A percentile compares a stretch with the other conserved stretches of the same genome.
These are phyloP conservation scores for Somateria mollissima DNA, from an alignment of 2,797 vertebrate species.

Conservation along the genomic window DNA sequence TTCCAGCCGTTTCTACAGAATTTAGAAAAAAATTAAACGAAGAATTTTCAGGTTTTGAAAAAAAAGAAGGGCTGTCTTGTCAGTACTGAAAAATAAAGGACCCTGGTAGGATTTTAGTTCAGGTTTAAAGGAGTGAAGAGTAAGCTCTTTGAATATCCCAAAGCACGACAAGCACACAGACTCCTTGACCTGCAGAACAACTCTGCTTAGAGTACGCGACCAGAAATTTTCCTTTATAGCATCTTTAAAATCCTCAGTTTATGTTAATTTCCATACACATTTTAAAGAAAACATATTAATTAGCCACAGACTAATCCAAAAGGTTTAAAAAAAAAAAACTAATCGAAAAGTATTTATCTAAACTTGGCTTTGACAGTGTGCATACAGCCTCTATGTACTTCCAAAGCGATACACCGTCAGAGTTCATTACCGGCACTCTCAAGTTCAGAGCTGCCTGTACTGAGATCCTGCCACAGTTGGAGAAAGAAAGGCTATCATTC, in stretches of 20 bases:
- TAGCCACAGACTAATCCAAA: not conserved
- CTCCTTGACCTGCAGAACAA: not conserved
- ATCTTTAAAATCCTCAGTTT: not conserved
- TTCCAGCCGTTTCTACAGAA: slow-evolving; percentile 90
- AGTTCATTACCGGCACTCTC: not conserved
- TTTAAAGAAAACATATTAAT: not conserved
- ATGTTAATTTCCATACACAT: not conserved
- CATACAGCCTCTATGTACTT: not conserved
- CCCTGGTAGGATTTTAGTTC: not conserved
- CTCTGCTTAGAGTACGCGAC: not conserved
- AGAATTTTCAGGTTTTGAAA: not conserved
- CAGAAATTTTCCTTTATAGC: not conserved
- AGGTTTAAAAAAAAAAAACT: not conserved
- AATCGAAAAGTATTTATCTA: not conserved
- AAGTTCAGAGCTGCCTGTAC: not conserved
- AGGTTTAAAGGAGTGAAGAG: not conserved
- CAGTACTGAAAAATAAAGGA: not conserved
- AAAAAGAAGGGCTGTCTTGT: not conserved
- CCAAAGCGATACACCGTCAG: not conserved
- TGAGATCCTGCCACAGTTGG: not conserved
- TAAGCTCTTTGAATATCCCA: not conserved
- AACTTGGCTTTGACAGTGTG: not conserved
- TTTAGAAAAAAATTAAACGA: not conserved
- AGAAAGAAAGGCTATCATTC: not conserved
- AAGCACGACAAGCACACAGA: not conserved